Evolutionary conservation across 2,113 vertebrate genomes (phyloP).

Genomic region (Cyprinodon variegatus): DNA sequence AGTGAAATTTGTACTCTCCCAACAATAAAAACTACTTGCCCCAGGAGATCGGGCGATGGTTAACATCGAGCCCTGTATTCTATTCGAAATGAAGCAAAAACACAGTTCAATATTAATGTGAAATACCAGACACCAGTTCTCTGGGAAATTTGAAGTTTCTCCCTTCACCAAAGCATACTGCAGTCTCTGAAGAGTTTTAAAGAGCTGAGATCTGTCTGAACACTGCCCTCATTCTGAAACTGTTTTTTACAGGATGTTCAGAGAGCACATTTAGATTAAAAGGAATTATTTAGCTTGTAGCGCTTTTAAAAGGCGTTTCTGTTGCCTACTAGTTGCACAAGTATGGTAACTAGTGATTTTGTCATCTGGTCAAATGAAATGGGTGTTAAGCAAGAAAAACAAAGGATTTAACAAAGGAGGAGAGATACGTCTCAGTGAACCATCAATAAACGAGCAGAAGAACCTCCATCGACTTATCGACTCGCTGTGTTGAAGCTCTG

Average conservation of each 20-base stretch:
- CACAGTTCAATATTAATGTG: not conserved
- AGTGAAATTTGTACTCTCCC: too few relatives aligned
- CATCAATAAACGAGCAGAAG: conserved; percentile 15
- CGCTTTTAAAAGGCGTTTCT: conserved; percentile 22
- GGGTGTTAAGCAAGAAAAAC: conserved; percentile 13
- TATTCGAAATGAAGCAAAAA: too few relatives aligned
- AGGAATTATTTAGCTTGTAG: conserved; percentile 20
- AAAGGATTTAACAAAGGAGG: conserved; percentile 6
- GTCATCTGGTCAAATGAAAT: conserved; percentile 26
- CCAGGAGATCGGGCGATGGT: too few relatives aligned
- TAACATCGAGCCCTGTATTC: too few relatives aligned
- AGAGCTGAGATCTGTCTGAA: not conserved
- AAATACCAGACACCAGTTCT: not conserved
- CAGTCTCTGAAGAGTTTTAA: not conserved
- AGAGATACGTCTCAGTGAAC: conserved; percentile 2
- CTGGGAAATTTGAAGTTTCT: not conserved
- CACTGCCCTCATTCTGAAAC: conserved; percentile 3
- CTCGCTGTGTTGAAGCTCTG: conserved; percentile 42
- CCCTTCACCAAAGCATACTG: not conserved
- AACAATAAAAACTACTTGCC: too few relatives aligned
- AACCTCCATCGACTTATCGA: conserved; percentile 25
- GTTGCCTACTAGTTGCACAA: conserved; percentile 23
- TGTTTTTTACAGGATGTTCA: conserved; percentile 18
- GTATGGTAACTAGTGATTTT: conserved; percentile 14
- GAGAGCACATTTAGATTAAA: conserved; percentile 24